Evolutionary conservation across 1,140 invertebrate genomes (phyloP).

Genomic region (Zaprionus ornatus): DNA sequence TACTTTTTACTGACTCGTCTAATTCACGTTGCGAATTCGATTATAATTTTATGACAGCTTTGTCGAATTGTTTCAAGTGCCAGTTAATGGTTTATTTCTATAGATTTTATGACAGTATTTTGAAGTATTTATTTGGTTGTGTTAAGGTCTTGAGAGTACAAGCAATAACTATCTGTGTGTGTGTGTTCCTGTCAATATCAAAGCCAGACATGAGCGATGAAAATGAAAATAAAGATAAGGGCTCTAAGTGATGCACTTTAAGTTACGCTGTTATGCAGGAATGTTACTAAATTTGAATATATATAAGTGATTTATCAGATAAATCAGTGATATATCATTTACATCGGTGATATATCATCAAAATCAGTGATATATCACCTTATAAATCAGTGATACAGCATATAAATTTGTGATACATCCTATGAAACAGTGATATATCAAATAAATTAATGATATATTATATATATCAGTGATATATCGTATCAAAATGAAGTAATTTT

Average conservation of each 20-base stretch:
- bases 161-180: neutral
- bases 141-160: neutral
- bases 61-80: neutral
- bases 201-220: neutral
- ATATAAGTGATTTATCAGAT: too few species aligned
- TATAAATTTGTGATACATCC: too few species aligned
- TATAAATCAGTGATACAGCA: too few species aligned
- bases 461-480: too few species aligned
- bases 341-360: too few species aligned
- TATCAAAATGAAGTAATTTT: too few species aligned
- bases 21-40: slow-evolving; percentile 6
- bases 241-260: neutral
- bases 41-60: slow-evolving; percentile 11
- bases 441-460: too few species aligned
- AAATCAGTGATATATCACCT: too few species aligned
- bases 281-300: too few species aligned
- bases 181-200: neutral
- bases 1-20: slow-evolving; percentile 11
- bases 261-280: neutral
- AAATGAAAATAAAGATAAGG: neutral
- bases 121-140: neutral
- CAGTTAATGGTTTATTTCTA: neutral
- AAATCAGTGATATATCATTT: too few species aligned
- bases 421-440: too few species aligned
- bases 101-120: neutral